Percentiles rank a stretch among this genome's conserved stretches.
Evolutionary conservation across 2,797 vertebrate species (phyloP).

Genomic region (Phrynocephalus forsythii): DNA sequence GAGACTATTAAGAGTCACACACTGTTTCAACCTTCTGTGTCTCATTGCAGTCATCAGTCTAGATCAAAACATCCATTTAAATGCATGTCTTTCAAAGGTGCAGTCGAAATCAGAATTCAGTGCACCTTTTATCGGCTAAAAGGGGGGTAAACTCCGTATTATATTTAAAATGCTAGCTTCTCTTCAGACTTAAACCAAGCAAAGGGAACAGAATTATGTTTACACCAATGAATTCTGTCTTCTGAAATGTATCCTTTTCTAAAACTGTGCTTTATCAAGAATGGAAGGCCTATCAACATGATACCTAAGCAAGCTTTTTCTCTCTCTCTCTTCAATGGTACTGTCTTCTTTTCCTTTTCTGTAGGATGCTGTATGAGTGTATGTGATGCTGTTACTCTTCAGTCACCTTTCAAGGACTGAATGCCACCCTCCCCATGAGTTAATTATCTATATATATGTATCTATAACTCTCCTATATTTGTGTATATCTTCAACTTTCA

Average conservation of each 20-base stretch:
- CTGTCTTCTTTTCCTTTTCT: background rate
- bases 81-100: constrained; percentile 15
- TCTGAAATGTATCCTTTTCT: background rate
- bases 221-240: background rate
- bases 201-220: constrained; percentile 24
- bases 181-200: constrained; percentile 38
- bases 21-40: constrained; percentile 24
- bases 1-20: constrained; percentile 40
- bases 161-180: background rate
- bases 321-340: background rate
- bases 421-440: background rate
- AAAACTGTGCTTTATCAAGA: background rate
- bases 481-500: background rate
- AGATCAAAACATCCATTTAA: constrained; percentile 16
- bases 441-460: background rate
- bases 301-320: background rate
- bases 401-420: constrained; percentile 6
- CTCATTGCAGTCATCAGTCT: constrained; percentile 30
- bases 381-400: background rate
- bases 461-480: background rate
- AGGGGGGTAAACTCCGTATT: constrained; percentile 31
- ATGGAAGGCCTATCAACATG: too few relatives aligned
- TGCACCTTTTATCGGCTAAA: constrained; percentile 39
- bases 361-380: background rate
- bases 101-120: constrained; percentile 29